phyloP scores from a whole-genome alignment of 1,140 invertebrate species.

The Calephelis nemesis region DNA sequence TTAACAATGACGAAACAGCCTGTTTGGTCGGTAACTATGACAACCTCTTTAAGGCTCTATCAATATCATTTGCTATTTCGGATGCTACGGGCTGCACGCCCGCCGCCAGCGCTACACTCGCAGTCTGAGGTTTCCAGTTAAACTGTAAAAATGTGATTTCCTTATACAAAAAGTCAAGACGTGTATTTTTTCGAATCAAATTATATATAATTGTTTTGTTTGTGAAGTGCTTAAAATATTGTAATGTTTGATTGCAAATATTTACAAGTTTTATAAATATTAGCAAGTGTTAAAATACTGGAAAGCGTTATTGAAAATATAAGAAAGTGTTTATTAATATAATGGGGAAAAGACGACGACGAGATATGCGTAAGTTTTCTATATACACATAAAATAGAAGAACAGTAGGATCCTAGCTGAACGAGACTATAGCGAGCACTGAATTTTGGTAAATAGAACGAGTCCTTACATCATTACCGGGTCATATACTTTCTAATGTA shows the following conservation, averaged over 20 bases:
- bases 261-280: too few relatives aligned
- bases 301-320: too few relatives aligned
- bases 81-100: neutral
- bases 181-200: neutral
- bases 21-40: constrained; percentile 10
- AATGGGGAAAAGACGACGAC: constrained; percentile 22
- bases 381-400: neutral
- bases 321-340: neutral
- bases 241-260: too few relatives aligned
- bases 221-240: neutral
- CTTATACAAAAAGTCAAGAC: constrained; percentile 3
- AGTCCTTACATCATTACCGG: too few relatives aligned
- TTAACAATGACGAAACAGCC: neutral
- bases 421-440: too few relatives aligned
- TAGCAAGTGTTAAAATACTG: too few relatives aligned
- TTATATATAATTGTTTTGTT: constrained; percentile 1
- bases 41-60: neutral
- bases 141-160: constrained; percentile 3
- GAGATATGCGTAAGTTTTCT: constrained; percentile 21
- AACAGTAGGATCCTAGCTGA: too few relatives aligned
- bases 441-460: too few relatives aligned
- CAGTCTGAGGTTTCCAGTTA: neutral
- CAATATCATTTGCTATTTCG: neutral
- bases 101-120: neutral
- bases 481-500: too few relatives aligned